phyloP scores from a whole-genome alignment of 2,888 invertebrate species.

The Folsomia candida region DNA sequence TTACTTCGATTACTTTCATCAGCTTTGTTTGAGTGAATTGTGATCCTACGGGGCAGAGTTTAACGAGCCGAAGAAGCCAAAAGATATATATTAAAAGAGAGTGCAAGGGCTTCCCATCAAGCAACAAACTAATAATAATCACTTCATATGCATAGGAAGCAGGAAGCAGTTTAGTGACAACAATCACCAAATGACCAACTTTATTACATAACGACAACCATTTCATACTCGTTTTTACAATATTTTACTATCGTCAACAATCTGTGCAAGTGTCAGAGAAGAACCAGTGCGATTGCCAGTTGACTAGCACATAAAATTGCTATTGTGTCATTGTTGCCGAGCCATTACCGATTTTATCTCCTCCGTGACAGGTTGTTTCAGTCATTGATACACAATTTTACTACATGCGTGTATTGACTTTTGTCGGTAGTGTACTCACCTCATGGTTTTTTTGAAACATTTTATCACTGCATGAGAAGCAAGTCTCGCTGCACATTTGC shows the following conservation, averaged over 20 bases:
- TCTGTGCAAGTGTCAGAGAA: not conserved
- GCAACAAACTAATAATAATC: slow-evolving; percentile 10
- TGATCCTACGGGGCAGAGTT: slow-evolving; percentile 12
- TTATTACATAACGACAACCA: not conserved
- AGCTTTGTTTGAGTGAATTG: slow-evolving; percentile 13
- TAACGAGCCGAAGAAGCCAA: slow-evolving; percentile 15
- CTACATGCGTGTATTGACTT: slow-evolving; percentile 14
- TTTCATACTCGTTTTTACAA: slow-evolving; percentile 11
- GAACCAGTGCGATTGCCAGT: not conserved
- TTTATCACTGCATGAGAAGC: not conserved
- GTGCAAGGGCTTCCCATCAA: slow-evolving; percentile 9
- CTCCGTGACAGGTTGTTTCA: slow-evolving; percentile 33
- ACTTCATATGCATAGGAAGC: not conserved
- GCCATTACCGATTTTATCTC: slow-evolving; percentile 43
- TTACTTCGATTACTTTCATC: slow-evolving; percentile 19
- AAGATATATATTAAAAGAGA: too few species aligned
- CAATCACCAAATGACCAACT: not conserved
- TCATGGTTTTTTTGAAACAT: too few species aligned
- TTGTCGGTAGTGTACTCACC: not conserved
- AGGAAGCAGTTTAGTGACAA: not conserved
- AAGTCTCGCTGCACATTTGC: not conserved
- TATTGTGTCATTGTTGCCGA: slow-evolving; percentile 20
- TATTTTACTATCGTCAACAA: slow-evolving; percentile 17
- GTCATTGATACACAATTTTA: slow-evolving; percentile 12
- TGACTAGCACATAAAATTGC: slow-evolving; percentile 13